Evolutionary conservation across 1,140 invertebrate genomes (phyloP).

Genomic region (Eubasilissa regina): DNA sequence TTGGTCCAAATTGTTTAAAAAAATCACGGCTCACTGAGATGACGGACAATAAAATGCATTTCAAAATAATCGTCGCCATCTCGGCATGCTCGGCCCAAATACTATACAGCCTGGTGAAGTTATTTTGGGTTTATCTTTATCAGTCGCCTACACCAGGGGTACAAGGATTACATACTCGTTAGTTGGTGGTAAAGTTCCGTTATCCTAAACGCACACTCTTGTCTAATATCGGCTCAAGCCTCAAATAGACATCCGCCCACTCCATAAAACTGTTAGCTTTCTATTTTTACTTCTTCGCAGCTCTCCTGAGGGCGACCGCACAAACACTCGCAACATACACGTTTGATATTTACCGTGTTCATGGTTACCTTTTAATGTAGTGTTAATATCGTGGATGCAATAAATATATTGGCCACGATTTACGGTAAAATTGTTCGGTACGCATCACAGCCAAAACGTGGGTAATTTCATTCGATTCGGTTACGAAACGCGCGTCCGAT

Average conservation of each 20-base stretch:
- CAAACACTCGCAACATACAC: neutral
- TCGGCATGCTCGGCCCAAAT: no score
- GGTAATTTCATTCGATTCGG: conserved; percentile 4
- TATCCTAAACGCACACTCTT: neutral
- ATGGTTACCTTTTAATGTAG: neutral
- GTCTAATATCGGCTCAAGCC: neutral
- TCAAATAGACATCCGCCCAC: conserved; percentile 4
- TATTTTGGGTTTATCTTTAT: no score
- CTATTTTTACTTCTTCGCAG: neutral
- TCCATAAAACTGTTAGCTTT: neutral
- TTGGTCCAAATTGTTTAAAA: no score
- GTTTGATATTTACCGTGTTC: neutral
- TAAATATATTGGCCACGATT: neutral
- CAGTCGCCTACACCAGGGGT: no score
- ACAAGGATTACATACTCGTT: neutral
- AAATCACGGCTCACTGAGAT: no score
- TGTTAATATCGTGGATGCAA: neutral
- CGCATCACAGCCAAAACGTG: neutral
- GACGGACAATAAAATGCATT: no score
- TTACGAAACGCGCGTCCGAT: neutral
- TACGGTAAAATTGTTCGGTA: neutral
- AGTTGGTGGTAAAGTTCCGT: neutral
- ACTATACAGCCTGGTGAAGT: no score
- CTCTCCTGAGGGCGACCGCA: neutral
- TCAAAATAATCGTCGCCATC: no score